Conservation (phyloP, 2,113 vertebrate species). For the Tragelaphus buxtoni region DNA sequence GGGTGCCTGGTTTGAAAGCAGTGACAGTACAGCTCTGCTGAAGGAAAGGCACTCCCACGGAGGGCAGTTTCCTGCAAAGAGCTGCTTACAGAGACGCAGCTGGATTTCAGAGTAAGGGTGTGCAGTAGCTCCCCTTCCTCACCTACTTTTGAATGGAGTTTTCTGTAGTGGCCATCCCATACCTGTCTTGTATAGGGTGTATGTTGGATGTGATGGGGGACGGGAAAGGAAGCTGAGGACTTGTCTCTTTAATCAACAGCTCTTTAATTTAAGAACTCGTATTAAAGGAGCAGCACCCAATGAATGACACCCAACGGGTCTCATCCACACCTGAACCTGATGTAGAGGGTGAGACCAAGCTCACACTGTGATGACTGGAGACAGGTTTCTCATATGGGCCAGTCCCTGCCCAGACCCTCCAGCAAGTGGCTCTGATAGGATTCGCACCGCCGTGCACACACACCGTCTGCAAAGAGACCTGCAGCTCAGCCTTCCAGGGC, state of each 20-base stretch:
- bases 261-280: not conserved
- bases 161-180: not conserved
- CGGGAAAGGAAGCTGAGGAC: not conserved
- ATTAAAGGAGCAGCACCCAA: not conserved
- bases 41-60: not conserved
- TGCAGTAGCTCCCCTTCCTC: not conserved
- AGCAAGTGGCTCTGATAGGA: not conserved
- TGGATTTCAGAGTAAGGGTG: not conserved
- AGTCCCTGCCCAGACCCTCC: not conserved
- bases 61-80: not conserved
- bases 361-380: not conserved
- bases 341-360: not conserved
- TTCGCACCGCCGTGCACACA: not conserved
- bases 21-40: not conserved
- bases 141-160: not conserved
- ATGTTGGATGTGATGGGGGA: not conserved
- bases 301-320: rapidly evolving
- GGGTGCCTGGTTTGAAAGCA: not conserved
- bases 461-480: not conserved
- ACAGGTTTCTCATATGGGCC: not conserved
- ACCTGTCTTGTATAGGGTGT: not conserved
- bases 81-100: not conserved
- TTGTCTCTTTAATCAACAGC: not conserved
- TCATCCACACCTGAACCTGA: not conserved
- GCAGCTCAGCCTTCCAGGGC: not conserved